These are phyloP conservation scores for Oryzias celebensis DNA, from an alignment of 2,113 vertebrate species.

Conservation along the genomic window DNA sequence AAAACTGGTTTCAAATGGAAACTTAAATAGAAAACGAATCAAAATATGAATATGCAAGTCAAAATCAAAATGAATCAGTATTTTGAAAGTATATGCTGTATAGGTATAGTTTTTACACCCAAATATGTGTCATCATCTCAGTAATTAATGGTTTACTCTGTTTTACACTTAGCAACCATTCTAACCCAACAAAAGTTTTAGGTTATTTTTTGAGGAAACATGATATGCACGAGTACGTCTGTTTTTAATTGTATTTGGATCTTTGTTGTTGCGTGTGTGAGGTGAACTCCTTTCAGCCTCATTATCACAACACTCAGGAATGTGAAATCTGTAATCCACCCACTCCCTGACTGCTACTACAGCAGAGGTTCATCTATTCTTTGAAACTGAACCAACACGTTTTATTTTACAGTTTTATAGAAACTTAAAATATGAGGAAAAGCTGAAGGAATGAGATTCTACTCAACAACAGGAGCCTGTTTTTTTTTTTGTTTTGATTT, in stretches of 20 bases:
- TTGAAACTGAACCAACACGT: slow-evolving; percentile 15
- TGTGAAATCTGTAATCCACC: slow-evolving; percentile 47
- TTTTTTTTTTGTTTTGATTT: too few relatives aligned
- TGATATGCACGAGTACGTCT: not conserved
- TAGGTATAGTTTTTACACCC: too few relatives aligned
- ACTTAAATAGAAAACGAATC: too few relatives aligned
- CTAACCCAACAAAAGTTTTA: too few relatives aligned
- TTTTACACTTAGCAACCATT: too few relatives aligned
- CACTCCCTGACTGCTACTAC: slow-evolving; percentile 35
- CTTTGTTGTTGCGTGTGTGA: slow-evolving; percentile 33
- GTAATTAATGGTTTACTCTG: too few relatives aligned
- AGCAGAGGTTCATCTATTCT: slow-evolving; percentile 20
- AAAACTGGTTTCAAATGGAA: too few relatives aligned
- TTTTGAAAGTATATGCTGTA: too few relatives aligned
- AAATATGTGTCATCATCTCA: too few relatives aligned
- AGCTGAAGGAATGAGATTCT: slow-evolving; percentile 13
- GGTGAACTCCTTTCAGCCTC: slow-evolving; percentile 23
- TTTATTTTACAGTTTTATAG: slow-evolving; percentile 13
- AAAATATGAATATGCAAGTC: too few relatives aligned
- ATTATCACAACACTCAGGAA: slow-evolving; percentile 52
- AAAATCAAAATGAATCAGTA: too few relatives aligned
- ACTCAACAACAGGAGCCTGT: slow-evolving; percentile 11
- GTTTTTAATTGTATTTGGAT: slow-evolving; percentile 7
- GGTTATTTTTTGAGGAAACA: too few relatives aligned
- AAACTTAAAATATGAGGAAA: slow-evolving; percentile 7